phyloP scores from a whole-genome alignment of 53 echinoderm and acorn worm species.

The Apostichopus leukothele region DNA sequence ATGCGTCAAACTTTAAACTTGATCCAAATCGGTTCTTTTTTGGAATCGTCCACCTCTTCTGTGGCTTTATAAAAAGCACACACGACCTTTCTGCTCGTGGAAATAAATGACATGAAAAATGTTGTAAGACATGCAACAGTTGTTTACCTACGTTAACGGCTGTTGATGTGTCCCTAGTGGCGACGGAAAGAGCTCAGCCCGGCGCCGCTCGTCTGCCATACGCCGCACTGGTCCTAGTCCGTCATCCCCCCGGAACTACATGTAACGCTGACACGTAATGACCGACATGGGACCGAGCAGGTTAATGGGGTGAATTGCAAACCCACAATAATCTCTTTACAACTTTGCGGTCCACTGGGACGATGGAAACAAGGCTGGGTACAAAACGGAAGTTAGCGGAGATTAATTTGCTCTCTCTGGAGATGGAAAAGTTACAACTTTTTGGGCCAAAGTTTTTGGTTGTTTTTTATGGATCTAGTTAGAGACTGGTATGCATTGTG shows the following conservation, averaged over 20 bases:
- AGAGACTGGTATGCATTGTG: background rate
- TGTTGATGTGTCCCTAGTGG: slow-evolving; percentile 36
- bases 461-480: background rate
- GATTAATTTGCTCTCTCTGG: slow-evolving; percentile 52
- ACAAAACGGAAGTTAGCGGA: slow-evolving; percentile 45
- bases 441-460: slow-evolving; percentile 10
- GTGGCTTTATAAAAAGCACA: slow-evolving; percentile 19
- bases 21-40: background rate
- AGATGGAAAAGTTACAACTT: slow-evolving; percentile 46
- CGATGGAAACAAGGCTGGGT: slow-evolving; percentile 15
- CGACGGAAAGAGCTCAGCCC: slow-evolving; percentile 18
- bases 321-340: slow-evolving; percentile 30
- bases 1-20: background rate
- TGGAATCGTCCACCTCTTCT: background rate
- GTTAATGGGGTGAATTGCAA: slow-evolving; percentile 37
- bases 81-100: background rate
- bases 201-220: slow-evolving; percentile 51
- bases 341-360: slow-evolving; percentile 22
- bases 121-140: slow-evolving; percentile 53
- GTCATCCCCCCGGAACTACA: slow-evolving; percentile 9
- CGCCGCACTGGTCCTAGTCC: slow-evolving; percentile 24
- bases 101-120: slow-evolving; percentile 49
- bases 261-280: slow-evolving; percentile 43
- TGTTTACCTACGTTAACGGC: slow-evolving; percentile 46
- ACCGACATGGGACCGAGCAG: slow-evolving; percentile 31